Conservation (phyloP, 1,140 invertebrate species). For the Papilio aristodemus region DNA sequence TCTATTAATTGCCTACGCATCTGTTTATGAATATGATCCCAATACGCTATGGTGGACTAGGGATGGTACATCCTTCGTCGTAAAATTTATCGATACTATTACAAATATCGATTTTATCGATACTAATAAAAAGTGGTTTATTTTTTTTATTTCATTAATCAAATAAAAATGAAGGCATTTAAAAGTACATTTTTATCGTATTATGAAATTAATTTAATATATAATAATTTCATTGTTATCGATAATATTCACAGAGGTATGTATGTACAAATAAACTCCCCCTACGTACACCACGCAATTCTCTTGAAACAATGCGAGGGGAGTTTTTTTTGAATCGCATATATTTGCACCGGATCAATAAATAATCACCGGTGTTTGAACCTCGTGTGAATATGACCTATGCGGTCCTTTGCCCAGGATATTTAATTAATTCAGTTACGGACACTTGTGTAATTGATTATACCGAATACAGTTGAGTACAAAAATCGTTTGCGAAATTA, state of each 20-base stretch:
- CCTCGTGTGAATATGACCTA: conserved; percentile 57
- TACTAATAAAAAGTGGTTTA: neutral
- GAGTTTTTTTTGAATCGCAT: conserved; percentile 48
- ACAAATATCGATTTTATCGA: neutral
- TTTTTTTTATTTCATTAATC: too few species aligned
- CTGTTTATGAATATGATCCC: conserved; percentile 28
- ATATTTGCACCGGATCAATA: conserved; percentile 62
- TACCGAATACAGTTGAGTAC: conserved; percentile 1
- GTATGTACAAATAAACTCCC: conserved; percentile 14
- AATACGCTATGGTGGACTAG: neutral
- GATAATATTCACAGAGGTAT: neutral
- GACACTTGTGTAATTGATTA: neutral
- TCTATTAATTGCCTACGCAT: conserved; percentile 30
- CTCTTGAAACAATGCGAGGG: conserved; percentile 51
- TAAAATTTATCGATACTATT: neutral
- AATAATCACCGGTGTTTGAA: conserved; percentile 51
- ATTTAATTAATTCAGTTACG: conserved; percentile 17
- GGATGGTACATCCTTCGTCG: too few species aligned
- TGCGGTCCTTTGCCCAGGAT: conserved; percentile 16
- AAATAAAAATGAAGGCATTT: too few species aligned
- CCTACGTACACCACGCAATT: conserved; percentile 36
- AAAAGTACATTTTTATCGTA: too few species aligned
- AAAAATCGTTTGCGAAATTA: neutral
- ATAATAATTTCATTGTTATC: neutral
- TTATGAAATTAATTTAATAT: too few species aligned